Evolutionary conservation across 1,140 invertebrate species (phyloP).

Genomic region (Agraylea sexmaculata): DNA sequence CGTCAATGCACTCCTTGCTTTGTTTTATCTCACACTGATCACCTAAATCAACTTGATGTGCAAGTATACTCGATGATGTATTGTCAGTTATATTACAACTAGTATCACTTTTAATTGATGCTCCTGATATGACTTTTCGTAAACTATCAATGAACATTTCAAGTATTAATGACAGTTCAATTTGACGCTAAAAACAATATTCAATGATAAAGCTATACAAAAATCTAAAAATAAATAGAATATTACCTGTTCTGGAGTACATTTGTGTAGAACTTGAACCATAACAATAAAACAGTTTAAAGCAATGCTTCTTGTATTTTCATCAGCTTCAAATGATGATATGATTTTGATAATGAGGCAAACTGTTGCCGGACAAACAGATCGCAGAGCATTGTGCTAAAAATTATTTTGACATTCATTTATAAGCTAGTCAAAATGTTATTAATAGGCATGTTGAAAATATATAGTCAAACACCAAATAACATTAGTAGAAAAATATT

Average conservation of each 20-base stretch:
- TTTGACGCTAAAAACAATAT: conserved; percentile 40
- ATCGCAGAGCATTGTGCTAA: conserved; percentile 47
- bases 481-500: no score
- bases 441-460: conserved; percentile 2
- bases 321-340: conserved; percentile 28
- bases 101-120: conserved; percentile 19
- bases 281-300: conserved; percentile 45
- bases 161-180: conserved; percentile 44
- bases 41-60: conserved; percentile 4
- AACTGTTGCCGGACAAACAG: conserved; percentile 49
- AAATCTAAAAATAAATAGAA: conserved; percentile 11
- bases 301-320: conserved; percentile 32
- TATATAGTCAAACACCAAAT: conserved; percentile 2
- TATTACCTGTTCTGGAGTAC: conserved; percentile 48
- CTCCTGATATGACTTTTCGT: conserved; percentile 15
- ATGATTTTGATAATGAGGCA: conserved; percentile 43
- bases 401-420: conserved; percentile 12
- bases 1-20: conserved; percentile 1
- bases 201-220: conserved; percentile 5
- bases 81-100: conserved; percentile 18
- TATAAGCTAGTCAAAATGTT: conserved; percentile 5
- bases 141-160: conserved; percentile 39
- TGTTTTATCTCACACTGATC: conserved; percentile 9
- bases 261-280: conserved; percentile 43
- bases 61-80: conserved; percentile 7